Evolutionary conservation across 2,888 invertebrate genomes (phyloP).

Genomic region (Drosophila meridiana): DNA sequence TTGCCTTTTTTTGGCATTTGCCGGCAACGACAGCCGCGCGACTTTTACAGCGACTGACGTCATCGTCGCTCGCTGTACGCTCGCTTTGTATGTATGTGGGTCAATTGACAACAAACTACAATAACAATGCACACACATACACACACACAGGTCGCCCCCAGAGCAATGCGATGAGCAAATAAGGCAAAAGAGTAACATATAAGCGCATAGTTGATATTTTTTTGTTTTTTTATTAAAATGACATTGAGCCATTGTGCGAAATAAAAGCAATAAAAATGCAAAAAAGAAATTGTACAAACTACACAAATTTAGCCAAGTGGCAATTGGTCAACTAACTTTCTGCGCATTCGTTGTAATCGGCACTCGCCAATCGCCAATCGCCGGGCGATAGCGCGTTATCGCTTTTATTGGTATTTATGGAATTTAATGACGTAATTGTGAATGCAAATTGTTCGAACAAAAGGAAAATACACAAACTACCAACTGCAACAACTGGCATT

Average conservation of each 20-base stretch:
- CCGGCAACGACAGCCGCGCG: conserved; percentile 51
- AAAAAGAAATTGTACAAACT: conserved; percentile 5
- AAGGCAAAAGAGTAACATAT: conserved; percentile 69
- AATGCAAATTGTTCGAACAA: conserved; percentile 37
- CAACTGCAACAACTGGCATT: conserved; percentile 19
- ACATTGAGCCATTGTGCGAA: conserved; percentile 63
- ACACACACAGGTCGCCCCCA: conserved; percentile 33
- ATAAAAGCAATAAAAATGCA: conserved; percentile 37
- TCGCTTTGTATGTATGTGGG: conserved; percentile 70
- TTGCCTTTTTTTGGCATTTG: conserved; percentile 55
- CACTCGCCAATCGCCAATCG: conserved; percentile 16
- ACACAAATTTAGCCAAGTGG: not conserved
- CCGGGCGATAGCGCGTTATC: conserved; percentile 61
- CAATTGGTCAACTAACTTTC: conserved; percentile 39
- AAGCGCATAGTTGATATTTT: conserved; percentile 49
- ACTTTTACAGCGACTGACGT: conserved; percentile 71
- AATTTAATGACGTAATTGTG: conserved; percentile 71
- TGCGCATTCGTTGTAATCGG: conserved; percentile 41
- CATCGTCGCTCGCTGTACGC: conserved; percentile 54
- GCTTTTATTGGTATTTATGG: conserved; percentile 64
- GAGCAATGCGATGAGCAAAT: conserved; percentile 59
- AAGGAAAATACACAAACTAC: conserved; percentile 1
- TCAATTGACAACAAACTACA: conserved; percentile 77
- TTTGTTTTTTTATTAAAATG: conserved; percentile 70
- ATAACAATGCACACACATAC: conserved; percentile 32